Percentiles rank a stretch among this genome's conserved stretches.
Conservation (phyloP, 1,140 invertebrate species). For the Venustaconcha ellipsiformis region DNA sequence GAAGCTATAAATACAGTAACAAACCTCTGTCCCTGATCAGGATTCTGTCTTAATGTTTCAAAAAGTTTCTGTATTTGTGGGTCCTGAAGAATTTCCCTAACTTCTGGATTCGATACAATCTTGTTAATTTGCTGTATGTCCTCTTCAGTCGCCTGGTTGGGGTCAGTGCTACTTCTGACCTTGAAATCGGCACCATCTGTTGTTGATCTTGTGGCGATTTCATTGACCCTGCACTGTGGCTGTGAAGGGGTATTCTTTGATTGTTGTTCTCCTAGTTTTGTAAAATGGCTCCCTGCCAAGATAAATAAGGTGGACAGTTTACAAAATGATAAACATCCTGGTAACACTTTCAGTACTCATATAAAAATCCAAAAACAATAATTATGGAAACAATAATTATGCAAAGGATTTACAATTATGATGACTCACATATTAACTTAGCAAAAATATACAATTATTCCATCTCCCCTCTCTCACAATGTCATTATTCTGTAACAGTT, state of each 20-base stretch:
- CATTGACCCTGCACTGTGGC: not conserved
- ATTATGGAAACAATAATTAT: too few species aligned
- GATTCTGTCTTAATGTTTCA: slow-evolving; percentile 44
- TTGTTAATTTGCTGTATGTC: slow-evolving; percentile 46
- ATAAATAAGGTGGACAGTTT: not conserved
- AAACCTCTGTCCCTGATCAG: slow-evolving; percentile 55
- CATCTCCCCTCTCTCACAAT: too few species aligned
- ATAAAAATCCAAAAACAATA: too few species aligned
- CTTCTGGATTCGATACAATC: slow-evolving; percentile 46
- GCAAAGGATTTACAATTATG: too few species aligned
- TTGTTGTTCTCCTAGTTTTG: slow-evolving; percentile 19
- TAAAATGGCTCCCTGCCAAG: slow-evolving; percentile 30
- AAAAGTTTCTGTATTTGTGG: slow-evolving; percentile 51
- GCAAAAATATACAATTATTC: too few species aligned
- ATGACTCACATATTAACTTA: too few species aligned
- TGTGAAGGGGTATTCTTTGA: not conserved
- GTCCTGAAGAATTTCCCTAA: slow-evolving; percentile 51
- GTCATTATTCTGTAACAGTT: too few species aligned
- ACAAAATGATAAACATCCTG: not conserved
- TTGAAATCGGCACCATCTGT: slow-evolving; percentile 14
- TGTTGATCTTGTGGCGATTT: not conserved
- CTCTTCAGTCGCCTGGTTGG: slow-evolving; percentile 29
- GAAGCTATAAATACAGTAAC: too few species aligned
- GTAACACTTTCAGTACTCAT: not conserved
- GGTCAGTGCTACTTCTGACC: slow-evolving; percentile 27